A percentile compares a stretch with the other conserved stretches of the same genome.
Conservation (phyloP, 1,140 invertebrate species). For the Armadillidium nasatum region DNA sequence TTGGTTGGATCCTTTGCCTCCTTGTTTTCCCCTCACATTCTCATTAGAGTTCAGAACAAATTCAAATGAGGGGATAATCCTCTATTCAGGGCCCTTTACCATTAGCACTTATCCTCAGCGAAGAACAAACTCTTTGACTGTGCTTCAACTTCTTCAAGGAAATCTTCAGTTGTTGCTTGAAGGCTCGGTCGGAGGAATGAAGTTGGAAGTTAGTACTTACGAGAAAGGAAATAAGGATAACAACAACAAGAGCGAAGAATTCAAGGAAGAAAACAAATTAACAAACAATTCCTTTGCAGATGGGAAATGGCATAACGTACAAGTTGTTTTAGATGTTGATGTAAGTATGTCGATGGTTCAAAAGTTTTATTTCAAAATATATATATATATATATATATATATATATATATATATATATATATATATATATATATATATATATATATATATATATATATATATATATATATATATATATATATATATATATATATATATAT, state of each 20-base stretch:
- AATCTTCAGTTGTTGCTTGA: neutral
- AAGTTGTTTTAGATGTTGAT: neutral
- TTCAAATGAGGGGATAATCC: conserved; percentile 7
- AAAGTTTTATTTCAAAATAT: neutral
- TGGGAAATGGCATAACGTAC: neutral
- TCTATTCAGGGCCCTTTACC: conserved; percentile 22
- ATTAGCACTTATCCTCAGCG: neutral
- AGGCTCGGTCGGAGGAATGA: neutral
- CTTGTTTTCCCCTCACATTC: conserved; percentile 18
- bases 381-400: no score
- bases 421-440: conserved; percentile 6
- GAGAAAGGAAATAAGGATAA: no score
- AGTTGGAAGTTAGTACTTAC: neutral
- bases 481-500: conserved; percentile 6
- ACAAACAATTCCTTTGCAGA: neutral
- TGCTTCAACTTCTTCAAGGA: neutral
- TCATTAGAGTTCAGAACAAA: conserved; percentile 16
- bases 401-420: conserved; percentile 6
- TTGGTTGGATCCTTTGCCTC: conserved; percentile 23
- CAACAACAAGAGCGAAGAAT: no score
- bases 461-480: conserved; percentile 6
- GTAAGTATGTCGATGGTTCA: neutral
- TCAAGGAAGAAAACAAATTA: no score
- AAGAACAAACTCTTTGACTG: neutral
- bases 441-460: conserved; percentile 6